Base-by-base conservation (phyloP, 1,140 invertebrate species). In the Drosophila orena region DNA sequence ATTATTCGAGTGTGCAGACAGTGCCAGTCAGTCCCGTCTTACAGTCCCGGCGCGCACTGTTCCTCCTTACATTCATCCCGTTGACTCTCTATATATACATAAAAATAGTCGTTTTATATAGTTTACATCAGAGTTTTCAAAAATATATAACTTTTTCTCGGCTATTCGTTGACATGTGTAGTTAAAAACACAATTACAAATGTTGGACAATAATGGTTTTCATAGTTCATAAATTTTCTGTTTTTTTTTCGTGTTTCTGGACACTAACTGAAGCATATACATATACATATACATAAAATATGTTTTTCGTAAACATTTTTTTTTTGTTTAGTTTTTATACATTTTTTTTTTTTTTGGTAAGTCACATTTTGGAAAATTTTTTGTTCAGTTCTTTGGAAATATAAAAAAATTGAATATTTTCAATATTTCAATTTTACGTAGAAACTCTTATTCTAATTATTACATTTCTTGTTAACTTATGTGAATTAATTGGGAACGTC, bases 1-100 rank as follows among this genome's bases (percentile, higher is more conserved):
- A 81, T 59, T 73, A 54, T 4, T 70, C 35, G 64, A 50, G 68
- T 54, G n/a, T 69, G 37, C 49, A 44, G 55, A 35, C 60, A 15
- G 24, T 34, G 20, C 34, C 4, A 1, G 37, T 30, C 35, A 15
- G n/a, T n/a, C n/a, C 17, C 17, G 17, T 17, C 17, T 17, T 50
- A 6, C n/a, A 50, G n/a, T 35, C 49, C 15, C 15, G 49, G 11
- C 49, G 49, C 49, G 15, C 27, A 53, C 50, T 37, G 50, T 3
- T 37, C 53, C 20, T 14, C 59, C 54, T 15, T n/a, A 22, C 59
- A 22, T 22, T 34, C 54, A 60, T 62, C 37, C 37, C 55, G 24
- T 62, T 62, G 59, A 62, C 59, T 61, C 59, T 61, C 22, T 62
- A 59, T 34, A 35, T 20, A 58, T 6, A 30, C 35, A 54, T 34